Percentiles rank a stretch among this genome's conserved stretches.
These are phyloP conservation scores for Ormyrus thymus DNA, from an alignment of 2,888 invertebrate species.

Conservation along the genomic window DNA sequence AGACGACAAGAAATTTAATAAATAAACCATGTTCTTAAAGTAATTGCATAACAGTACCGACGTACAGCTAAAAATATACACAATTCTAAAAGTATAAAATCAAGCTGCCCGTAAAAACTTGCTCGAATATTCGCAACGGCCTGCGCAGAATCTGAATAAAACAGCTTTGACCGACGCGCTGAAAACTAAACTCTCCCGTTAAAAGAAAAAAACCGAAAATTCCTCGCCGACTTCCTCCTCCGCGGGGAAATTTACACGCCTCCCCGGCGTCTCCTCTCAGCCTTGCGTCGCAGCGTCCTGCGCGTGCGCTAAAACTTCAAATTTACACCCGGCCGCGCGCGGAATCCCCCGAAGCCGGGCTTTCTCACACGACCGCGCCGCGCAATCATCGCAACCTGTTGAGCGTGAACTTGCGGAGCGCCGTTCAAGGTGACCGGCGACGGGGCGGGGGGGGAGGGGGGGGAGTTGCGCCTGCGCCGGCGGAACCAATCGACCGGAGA, in stretches of 20 bases:
- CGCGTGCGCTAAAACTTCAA: conserved; percentile 17
- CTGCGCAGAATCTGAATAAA: no score
- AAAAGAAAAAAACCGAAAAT: not conserved
- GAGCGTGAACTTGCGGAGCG: conserved; percentile 34
- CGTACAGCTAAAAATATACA: no score
- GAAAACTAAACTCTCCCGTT: no score
- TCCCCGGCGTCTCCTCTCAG: not conserved
- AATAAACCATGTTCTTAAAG: no score
- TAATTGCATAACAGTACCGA: no score
- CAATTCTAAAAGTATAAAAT: no score
- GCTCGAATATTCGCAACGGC: no score
- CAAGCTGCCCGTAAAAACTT: no score
- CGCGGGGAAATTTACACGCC: not conserved
- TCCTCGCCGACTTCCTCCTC: not conserved
- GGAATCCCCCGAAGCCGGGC: not conserved
- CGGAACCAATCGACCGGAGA: not conserved
- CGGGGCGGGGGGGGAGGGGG: no score
- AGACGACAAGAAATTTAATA: no score
- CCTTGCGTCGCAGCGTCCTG: conserved; percentile 10
- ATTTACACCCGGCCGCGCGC: conserved; percentile 8
- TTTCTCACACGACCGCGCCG: not conserved
- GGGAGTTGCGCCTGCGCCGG: no score
- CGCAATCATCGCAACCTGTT: conserved; percentile 22
- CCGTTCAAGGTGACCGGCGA: not conserved
- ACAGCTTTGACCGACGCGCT: no score